phyloP scores from a whole-genome alignment of 2,797 vertebrate species.

The Phrynocephalus forsythii region DNA sequence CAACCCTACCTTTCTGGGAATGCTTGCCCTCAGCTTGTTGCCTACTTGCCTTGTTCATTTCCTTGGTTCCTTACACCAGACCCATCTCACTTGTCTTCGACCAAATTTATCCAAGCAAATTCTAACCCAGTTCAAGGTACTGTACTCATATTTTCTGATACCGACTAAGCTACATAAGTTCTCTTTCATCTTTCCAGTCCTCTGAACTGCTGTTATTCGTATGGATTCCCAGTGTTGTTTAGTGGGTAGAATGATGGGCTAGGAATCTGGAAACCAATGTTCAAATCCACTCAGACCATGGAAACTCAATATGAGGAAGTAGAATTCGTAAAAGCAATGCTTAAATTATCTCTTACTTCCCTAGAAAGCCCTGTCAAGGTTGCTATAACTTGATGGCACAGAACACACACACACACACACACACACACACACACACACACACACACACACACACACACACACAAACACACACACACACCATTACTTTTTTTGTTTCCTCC shows the following conservation, averaged over 20 bases:
- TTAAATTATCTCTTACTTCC: too few relatives aligned
- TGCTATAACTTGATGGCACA: too few relatives aligned
- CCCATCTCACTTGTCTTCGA: neutral
- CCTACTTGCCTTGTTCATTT: neutral
- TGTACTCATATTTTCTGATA: neutral
- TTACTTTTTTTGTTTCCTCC: neutral
- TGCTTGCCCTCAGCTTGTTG: neutral
- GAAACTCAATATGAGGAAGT: too few relatives aligned
- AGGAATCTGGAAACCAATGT: too few relatives aligned
- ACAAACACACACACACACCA: neutral
- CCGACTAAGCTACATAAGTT: too few relatives aligned
- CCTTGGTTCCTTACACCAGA: too few relatives aligned
- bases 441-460: neutral
- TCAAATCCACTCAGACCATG: too few relatives aligned
- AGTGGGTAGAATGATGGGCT: too few relatives aligned
- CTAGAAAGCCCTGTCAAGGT: too few relatives aligned
- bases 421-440: neutral
- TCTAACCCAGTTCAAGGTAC: neutral
- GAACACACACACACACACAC: neutral
- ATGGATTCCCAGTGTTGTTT: too few relatives aligned
- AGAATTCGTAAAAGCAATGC: too few relatives aligned
- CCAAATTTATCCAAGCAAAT: neutral
- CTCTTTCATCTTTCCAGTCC: neutral
- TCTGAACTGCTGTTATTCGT: neutral
- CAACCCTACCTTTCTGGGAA: neutral